These are phyloP conservation scores for Pungitius pungitius DNA, from an alignment of 2,113 vertebrate genomes.

Conservation along the genomic window DNA sequence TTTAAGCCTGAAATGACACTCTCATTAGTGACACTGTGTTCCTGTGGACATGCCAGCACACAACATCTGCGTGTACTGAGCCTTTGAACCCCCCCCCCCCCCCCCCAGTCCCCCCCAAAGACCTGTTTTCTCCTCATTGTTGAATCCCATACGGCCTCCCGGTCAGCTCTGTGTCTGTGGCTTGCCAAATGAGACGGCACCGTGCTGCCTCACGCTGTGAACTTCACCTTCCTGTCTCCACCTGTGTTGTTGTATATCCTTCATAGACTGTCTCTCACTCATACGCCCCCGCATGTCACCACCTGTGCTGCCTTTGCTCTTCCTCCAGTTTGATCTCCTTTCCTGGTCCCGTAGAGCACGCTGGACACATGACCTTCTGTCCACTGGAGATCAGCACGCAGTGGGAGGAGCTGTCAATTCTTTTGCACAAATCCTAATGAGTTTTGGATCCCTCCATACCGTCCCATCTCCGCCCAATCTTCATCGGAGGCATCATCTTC, in stretches of 20 bases:
- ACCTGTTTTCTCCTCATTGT: slow-evolving; percentile 34
- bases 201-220: slow-evolving; percentile 52
- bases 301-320: slow-evolving; percentile 52
- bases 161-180: slow-evolving; percentile 47
- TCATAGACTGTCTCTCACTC: slow-evolving; percentile 64
- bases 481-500: too few relatives aligned
- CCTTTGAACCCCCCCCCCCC: too few relatives aligned
- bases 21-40: background rate
- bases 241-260: slow-evolving; percentile 60
- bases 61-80: too few relatives aligned
- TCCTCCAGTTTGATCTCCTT: slow-evolving; percentile 39
- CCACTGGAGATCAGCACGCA: slow-evolving; percentile 18
- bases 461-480: too few relatives aligned
- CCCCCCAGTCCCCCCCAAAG: background rate
- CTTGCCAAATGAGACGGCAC: slow-evolving; percentile 50
- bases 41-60: background rate
- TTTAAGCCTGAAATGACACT: background rate
- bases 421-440: slow-evolving; percentile 83
- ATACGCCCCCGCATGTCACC: slow-evolving; percentile 58
- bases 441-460: too few relatives aligned
- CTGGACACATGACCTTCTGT: slow-evolving; percentile 21
- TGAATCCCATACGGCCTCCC: slow-evolving; percentile 41
- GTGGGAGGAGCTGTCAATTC: slow-evolving; percentile 33
- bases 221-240: slow-evolving; percentile 57
- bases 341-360: slow-evolving; percentile 11